Conservation (phyloP, 2,888 invertebrate species). For the Tuberolachnus salignus region DNA sequence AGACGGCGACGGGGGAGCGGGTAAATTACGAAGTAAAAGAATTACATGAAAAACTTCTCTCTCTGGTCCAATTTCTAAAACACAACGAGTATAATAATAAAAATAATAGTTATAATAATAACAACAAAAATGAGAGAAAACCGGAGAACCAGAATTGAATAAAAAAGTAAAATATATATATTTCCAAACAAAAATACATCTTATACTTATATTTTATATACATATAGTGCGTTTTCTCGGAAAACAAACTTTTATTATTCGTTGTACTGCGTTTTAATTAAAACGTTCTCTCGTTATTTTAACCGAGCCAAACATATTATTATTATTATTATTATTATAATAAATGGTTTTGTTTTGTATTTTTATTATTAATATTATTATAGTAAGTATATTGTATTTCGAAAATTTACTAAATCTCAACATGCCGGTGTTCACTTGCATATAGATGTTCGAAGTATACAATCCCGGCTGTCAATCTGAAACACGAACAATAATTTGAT, state of each 20-base stretch:
- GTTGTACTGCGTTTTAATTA: constrained; percentile 49
- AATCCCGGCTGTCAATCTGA: no score
- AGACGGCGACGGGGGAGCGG: neutral
- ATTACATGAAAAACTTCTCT: constrained; percentile 51
- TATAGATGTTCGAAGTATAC: no score
- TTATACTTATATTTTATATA: constrained; percentile 17
- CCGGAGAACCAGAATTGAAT: constrained; percentile 45
- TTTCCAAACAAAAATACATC: constrained; percentile 49
- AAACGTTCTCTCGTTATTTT: constrained; percentile 31
- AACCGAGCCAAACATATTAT: constrained; percentile 30
- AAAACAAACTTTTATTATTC: constrained; percentile 46
- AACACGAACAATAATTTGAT: no score
- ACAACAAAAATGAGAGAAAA: constrained; percentile 38
- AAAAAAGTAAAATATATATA: constrained; percentile 48
- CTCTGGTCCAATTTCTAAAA: constrained; percentile 47
- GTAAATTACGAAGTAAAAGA: constrained; percentile 27
- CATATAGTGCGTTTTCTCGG: constrained; percentile 15
- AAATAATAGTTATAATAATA: constrained; percentile 40
- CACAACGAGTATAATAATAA: constrained; percentile 54
- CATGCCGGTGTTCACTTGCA: no score
- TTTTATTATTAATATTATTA: neutral
- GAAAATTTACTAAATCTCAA: no score
- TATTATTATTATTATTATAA: neutral
- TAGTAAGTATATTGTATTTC: no score
- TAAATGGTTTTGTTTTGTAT: constrained; percentile 27